Evolutionary conservation across 2,888 invertebrate genomes (phyloP), one percentile per base, ranked within the genome.

Genomic region (Alloscopus bannaensis): DNA sequence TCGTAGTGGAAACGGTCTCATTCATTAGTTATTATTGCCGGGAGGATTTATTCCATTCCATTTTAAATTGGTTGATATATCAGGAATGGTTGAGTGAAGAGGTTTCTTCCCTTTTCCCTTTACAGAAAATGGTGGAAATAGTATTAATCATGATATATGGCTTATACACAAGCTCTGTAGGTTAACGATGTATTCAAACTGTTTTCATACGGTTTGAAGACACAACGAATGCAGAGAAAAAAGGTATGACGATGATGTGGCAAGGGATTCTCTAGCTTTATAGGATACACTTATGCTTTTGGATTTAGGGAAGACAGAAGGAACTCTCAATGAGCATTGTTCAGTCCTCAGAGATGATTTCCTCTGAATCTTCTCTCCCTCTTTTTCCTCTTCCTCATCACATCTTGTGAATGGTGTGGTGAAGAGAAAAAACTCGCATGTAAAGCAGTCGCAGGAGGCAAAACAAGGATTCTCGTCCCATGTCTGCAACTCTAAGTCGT

Each of bases 1-100:
- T n/a, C 28, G 13, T 8, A 36, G 31, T 42, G 29, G 62, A 47
- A 69, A 69, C 42, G 57, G 52, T 60, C 81, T 83, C 84, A 84
- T 84, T 84, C 83, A 84, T 84, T 84, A 84, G 84, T 83, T 84
- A 85, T 85, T 85, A 85, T 85, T 84, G 85, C 84, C 83, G 68
- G 79, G 75, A 85, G 85, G 84, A 85, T 85, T 85, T 85, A 84
- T 84, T 83, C 77, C 75, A 75, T 75, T 68, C 60, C 59, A 28
- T 57, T 60, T 59, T 76, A 76, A 76, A 76, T 76, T 76, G 76
- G 59, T 75, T 65, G 29, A 50, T 66, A 64, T 65, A 68, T 68
- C 55, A 55, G 68, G 52, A 68, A 55, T 31, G 36, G 50, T 66
- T 66, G 42, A 55, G 55, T 69, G 69, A 57, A 20, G 69, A 69